phyloP scores from a whole-genome alignment of 2,113 vertebrate genomes.

The Lampris incognitus region DNA sequence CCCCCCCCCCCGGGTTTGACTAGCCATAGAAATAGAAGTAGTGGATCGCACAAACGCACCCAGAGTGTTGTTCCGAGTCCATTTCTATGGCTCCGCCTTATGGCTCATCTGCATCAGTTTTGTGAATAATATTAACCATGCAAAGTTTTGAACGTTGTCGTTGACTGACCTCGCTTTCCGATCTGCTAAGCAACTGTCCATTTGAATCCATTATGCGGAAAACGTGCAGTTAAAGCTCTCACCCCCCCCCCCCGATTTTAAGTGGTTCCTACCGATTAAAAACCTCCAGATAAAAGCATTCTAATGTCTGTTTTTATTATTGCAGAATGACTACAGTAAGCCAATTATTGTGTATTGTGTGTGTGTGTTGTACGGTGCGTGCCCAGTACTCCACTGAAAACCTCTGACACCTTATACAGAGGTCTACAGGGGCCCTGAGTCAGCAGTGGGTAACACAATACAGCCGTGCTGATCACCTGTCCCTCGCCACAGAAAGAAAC shows the following conservation, averaged over 20 bases:
- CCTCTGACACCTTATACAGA: conserved; percentile 45
- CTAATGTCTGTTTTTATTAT: too few species aligned
- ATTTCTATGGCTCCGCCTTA: neutral
- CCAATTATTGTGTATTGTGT: neutral
- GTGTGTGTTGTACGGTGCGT: neutral
- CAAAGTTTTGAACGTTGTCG: neutral
- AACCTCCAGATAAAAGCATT: too few species aligned
- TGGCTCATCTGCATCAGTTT: neutral
- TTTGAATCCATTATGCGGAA: too few species aligned
- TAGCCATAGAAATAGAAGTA: neutral
- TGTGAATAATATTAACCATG: too few species aligned
- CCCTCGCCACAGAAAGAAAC: conserved; percentile 33
- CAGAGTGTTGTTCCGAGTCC: neutral
- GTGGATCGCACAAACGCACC: neutral
- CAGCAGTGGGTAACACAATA: conserved; percentile 68
- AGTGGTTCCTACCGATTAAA: too few species aligned
- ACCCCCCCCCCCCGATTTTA: too few species aligned
- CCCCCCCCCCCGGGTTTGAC: conserved; percentile 7
- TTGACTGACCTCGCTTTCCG: too few species aligned
- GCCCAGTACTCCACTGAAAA: neutral
- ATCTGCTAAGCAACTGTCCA: too few species aligned
- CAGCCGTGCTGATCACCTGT: conserved; percentile 68
- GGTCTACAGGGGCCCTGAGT: conserved; percentile 55
- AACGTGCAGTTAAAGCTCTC: too few species aligned
- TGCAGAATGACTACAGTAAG: too few species aligned